A percentile compares a stretch with the other conserved stretches of the same genome.
Evolutionary conservation across 2,113 vertebrate genomes (phyloP).

Genomic region (Hoplias malabaricus): DNA sequence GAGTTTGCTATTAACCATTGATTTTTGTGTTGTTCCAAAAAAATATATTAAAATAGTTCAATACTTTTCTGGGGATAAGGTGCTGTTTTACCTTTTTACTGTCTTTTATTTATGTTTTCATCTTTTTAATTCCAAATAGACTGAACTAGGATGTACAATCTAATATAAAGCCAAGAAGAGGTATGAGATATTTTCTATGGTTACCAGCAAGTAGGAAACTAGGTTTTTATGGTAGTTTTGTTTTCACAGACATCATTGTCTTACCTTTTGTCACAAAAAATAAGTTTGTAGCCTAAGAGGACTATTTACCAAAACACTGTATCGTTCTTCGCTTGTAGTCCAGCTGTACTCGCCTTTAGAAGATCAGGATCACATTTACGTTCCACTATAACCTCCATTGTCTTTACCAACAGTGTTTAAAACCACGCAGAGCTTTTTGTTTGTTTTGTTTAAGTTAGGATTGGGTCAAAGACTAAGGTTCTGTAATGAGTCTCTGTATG

Average conservation of each 20-base stretch:
- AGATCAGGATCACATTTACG: not conserved
- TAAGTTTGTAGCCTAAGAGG: not conserved
- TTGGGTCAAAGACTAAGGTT: not conserved
- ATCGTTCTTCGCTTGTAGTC: not conserved
- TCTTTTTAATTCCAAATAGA: conserved; percentile 51
- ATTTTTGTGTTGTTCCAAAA: conserved; percentile 67
- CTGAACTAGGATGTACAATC: conserved; percentile 63
- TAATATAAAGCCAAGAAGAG: conserved; percentile 58
- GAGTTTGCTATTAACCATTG: conserved; percentile 57
- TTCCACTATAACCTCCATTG: not conserved
- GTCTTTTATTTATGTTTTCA: conserved; percentile 57
- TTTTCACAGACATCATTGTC: not conserved
- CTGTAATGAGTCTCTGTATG: not conserved
- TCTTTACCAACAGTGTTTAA: conserved; percentile 4
- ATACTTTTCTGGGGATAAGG: conserved; percentile 55
- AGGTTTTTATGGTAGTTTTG: not conserved
- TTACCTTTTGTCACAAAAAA: not conserved
- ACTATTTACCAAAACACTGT: not conserved
- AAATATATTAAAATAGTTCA: conserved; percentile 42
- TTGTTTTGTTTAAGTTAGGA: too few species aligned
- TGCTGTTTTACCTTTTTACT: conserved; percentile 63
- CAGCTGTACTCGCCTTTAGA: not conserved
- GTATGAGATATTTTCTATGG: conserved; percentile 66
- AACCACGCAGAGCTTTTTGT: not conserved
- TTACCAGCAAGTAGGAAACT: not conserved